These are phyloP conservation scores for Clarias pachynema DNA, from an alignment of 2,797 vertebrate species.

Conservation along the genomic window DNA sequence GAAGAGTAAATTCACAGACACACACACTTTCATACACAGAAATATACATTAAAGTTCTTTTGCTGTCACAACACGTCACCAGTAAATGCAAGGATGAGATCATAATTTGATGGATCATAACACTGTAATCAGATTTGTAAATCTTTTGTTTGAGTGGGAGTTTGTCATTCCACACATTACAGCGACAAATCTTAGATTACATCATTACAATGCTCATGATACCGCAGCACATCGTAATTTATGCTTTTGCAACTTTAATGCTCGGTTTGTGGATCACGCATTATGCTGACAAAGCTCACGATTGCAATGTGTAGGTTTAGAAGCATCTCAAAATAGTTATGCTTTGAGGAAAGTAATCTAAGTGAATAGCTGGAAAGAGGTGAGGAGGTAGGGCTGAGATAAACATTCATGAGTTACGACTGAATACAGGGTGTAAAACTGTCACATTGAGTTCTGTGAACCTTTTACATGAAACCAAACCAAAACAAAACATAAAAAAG, in stretches of 20 bases:
- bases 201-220: not conserved
- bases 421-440: not conserved
- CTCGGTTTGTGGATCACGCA: not conserved
- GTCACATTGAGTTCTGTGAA: not conserved
- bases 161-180: not conserved
- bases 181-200: not conserved
- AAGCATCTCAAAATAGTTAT: not conserved
- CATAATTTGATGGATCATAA: not conserved
- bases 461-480: not conserved
- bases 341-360: not conserved
- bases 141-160: not conserved
- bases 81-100: not conserved
- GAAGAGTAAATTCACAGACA: not conserved
- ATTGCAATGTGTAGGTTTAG: not conserved
- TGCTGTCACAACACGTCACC: not conserved
- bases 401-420: not conserved
- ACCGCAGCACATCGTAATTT: not conserved
- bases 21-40: not conserved
- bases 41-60: not conserved
- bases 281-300: not conserved
- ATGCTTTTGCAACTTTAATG: not conserved
- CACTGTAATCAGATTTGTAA: not conserved
- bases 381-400: not conserved
- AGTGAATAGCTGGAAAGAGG: not conserved
- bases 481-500: not conserved